These are phyloP conservation scores for Pseudococcus jackbeardsleyi DNA, from an alignment of 2,888 invertebrate genomes.

Conservation along the genomic window DNA sequence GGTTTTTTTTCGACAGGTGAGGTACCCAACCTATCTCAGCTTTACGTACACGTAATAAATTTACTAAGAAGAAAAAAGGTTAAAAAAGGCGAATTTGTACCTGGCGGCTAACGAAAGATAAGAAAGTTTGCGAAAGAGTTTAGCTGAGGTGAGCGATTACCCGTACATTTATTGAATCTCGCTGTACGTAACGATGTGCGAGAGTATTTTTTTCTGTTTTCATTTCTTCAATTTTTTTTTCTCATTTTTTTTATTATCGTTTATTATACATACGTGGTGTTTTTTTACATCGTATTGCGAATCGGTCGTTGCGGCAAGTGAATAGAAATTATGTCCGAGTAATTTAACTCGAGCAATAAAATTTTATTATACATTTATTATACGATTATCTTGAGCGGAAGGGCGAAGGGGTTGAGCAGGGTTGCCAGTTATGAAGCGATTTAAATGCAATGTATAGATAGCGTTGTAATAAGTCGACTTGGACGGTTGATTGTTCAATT, in stretches of 20 bases:
- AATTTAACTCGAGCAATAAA: conserved; percentile 24
- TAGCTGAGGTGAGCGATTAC: not conserved
- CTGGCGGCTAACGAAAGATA: conserved; percentile 7
- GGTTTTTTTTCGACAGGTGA: too few relatives aligned
- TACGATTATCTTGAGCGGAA: not conserved
- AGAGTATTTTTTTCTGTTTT: not conserved
- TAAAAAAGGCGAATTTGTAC: not conserved
- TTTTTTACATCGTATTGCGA: not conserved
- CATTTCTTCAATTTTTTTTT: too few relatives aligned
- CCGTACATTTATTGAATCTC: not conserved
- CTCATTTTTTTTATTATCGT: not conserved
- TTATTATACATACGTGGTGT: not conserved
- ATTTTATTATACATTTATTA: conserved; percentile 25
- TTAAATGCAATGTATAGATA: conserved; percentile 9
- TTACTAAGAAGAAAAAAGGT: not conserved
- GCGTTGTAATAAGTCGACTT: not conserved
- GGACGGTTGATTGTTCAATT: not conserved
- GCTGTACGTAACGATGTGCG: not conserved
- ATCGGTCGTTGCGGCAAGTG: not conserved
- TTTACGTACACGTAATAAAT: not conserved
- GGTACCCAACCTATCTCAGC: too few relatives aligned
- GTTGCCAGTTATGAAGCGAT: not conserved
- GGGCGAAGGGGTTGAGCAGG: not conserved
- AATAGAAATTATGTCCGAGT: conserved; percentile 30
- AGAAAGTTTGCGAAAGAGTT: not conserved